These are phyloP conservation scores for Caenorhabditis imperialis DNA, from an alignment of 2,888 invertebrate species.

Conservation along the genomic window DNA sequence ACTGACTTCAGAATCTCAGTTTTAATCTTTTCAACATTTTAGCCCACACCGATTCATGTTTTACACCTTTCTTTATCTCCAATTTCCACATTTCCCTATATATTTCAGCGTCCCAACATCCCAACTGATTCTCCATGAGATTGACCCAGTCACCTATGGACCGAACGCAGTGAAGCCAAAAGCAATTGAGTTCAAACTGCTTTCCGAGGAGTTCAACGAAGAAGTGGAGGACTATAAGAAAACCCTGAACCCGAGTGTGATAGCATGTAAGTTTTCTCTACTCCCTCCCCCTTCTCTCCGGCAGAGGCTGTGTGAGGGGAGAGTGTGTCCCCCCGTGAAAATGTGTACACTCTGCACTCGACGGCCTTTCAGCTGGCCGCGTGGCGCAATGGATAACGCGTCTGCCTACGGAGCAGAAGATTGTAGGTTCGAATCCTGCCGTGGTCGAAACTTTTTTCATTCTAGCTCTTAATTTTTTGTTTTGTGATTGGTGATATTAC, in stretches of 20 bases:
- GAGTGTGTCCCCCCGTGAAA: too few species aligned
- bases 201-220: not conserved
- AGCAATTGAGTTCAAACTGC: too few species aligned
- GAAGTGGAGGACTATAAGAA: not conserved
- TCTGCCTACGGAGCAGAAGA: conserved; percentile 79
- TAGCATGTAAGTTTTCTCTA: not conserved
- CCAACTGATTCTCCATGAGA: not conserved
- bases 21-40: too few species aligned
- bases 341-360: too few species aligned
- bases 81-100: too few species aligned
- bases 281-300: too few species aligned
- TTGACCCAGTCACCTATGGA: not conserved
- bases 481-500: too few species aligned
- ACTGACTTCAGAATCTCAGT: not conserved
- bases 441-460: conserved; percentile 59
- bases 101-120: not conserved
- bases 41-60: too few species aligned
- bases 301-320: too few species aligned
- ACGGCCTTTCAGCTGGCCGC: conserved; percentile 41
- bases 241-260: not conserved
- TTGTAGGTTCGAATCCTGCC: conserved; percentile 79
- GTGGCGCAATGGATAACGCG: conserved; percentile 77
- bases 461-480: too few species aligned
- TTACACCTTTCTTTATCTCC: too few species aligned
- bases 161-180: too few species aligned